Evolutionary conservation across 2,888 invertebrate genomes (phyloP).

Genomic region (Sesamia inferens): DNA sequence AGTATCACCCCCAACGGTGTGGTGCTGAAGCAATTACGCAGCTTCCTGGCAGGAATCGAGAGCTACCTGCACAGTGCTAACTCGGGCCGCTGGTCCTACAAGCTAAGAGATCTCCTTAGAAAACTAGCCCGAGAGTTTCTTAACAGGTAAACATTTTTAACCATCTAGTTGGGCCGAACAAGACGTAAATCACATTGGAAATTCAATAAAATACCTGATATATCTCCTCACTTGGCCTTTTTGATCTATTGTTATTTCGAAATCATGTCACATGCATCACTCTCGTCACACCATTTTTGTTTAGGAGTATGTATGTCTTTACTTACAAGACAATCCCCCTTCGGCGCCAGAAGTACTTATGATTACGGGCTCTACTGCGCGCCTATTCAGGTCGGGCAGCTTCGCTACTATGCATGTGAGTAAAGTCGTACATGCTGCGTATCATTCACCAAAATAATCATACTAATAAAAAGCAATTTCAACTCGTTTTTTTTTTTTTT

Average conservation of each 20-base stretch:
- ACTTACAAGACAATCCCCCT: conserved; percentile 9
- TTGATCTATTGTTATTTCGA: conserved; percentile 10
- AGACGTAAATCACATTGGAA: neutral
- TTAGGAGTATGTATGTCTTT: conserved; percentile 30
- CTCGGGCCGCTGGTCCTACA: conserved; percentile 94
- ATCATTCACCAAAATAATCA: conserved; percentile 16
- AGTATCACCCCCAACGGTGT: conserved; percentile 92
- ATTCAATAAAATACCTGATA: conserved; percentile 11
- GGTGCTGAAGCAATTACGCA: conserved; percentile 93
- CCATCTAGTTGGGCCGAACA: neutral
- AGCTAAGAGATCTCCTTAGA: conserved; percentile 92
- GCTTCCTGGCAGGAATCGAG: conserved; percentile 95
- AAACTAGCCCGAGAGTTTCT: conserved; percentile 92
- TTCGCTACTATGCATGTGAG: conserved; percentile 15
- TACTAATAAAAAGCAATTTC: conserved; percentile 2
- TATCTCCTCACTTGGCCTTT: conserved; percentile 8
- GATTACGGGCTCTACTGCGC: conserved; percentile 20
- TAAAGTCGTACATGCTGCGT: conserved; percentile 36
- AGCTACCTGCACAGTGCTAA: conserved; percentile 98
- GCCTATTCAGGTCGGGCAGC: conserved; percentile 18
- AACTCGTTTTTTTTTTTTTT: conserved; percentile 36
- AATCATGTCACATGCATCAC: conserved; percentile 17
- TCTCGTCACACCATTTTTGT: conserved; percentile 21
- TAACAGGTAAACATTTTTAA: conserved; percentile 80
- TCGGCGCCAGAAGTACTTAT: conserved; percentile 18